Evolutionary conservation across 2,888 invertebrate genomes (phyloP), one percentile per base, ranked within the genome.

Genomic region (Netelia melanura): DNA sequence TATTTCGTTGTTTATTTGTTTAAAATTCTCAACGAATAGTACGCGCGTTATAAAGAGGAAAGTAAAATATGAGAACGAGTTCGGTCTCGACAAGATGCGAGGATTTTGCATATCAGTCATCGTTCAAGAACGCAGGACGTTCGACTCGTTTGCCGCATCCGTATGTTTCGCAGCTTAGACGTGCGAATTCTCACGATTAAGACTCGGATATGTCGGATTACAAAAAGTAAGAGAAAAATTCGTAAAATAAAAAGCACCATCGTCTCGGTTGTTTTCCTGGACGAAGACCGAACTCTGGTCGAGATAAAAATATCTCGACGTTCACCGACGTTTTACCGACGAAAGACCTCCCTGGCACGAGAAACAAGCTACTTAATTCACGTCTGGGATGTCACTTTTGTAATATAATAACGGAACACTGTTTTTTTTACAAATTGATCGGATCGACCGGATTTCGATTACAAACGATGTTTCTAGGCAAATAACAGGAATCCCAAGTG

Each of bases 191-290:
- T 17, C 70, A n/a, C 44, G 78, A 62, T 48, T 71, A 56, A 25
- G 64, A 65, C 68, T 80, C 71, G 71, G 68, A 80, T 61, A 62
- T 71, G 70, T 80, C 79, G 65, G 71, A 80, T 72, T 80, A 80
- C 71, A 17, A 43, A 71, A 54, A 38, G 38, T 38, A 38, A 38
- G 56, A 71, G 8, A 43, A 80, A 56, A 71, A 80, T 64, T 64
- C 21, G 17, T 64, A 38, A 54, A 80, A 80, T 54, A 72, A 72
- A 61, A 72, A 72, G 64, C 54, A 64, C 30, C 64, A 61, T 62
- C 38, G 44, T 44, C 64, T 52, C 68, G 17, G 52, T 43, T 61
- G 44, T 72, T 72, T 72, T 72, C 72, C 58, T 61, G 44, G 17
- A 72, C 72, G 58, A 17, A 23, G 72, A 58, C 43, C 17, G 72